Conservation (phyloP, 2,113 vertebrate genomes). For the Lipotes vexillifer region DNA sequence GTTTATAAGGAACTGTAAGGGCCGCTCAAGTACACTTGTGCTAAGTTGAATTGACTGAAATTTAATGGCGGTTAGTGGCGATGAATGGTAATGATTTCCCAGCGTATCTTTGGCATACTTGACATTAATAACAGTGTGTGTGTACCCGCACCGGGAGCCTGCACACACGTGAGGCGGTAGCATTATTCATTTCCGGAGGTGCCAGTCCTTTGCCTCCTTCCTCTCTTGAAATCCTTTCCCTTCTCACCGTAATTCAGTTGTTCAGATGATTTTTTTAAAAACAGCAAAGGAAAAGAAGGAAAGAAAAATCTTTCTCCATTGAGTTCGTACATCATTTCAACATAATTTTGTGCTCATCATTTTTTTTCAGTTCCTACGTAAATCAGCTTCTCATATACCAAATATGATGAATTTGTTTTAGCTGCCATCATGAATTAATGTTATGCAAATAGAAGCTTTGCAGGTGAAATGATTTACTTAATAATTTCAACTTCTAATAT, state of each 20-base stretch:
- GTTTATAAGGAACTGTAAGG: conserved; percentile 80
- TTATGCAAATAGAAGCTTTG: conserved; percentile 85
- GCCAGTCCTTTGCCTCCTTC: conserved; percentile 44
- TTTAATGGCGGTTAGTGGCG: conserved; percentile 90
- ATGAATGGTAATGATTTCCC: conserved; percentile 90
- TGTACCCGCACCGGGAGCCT: not conserved
- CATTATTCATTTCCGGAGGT: conserved; percentile 77
- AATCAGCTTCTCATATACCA: conserved; percentile 84
- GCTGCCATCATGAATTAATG: conserved; percentile 84
- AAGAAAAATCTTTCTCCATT: conserved; percentile 66
- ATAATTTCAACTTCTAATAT: conserved; percentile 85
- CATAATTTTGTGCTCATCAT: conserved; percentile 82
- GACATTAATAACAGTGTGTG: conserved; percentile 86
- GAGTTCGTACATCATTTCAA: conserved; percentile 78
- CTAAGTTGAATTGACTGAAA: conserved; percentile 92
- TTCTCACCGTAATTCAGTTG: conserved; percentile 82
- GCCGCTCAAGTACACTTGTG: conserved; percentile 89
- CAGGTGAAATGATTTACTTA: conserved; percentile 86
- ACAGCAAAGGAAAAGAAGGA: not conserved
- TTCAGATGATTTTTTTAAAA: conserved; percentile 68
- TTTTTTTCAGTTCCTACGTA: conserved; percentile 82
- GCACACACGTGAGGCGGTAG: conserved; percentile 52
- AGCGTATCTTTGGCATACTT: conserved; percentile 82
- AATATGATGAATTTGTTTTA: conserved; percentile 86
- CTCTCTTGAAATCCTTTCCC: conserved; percentile 56